Conservation (phyloP, 2,113 vertebrate genomes). For the Vidua chalybeata region DNA sequence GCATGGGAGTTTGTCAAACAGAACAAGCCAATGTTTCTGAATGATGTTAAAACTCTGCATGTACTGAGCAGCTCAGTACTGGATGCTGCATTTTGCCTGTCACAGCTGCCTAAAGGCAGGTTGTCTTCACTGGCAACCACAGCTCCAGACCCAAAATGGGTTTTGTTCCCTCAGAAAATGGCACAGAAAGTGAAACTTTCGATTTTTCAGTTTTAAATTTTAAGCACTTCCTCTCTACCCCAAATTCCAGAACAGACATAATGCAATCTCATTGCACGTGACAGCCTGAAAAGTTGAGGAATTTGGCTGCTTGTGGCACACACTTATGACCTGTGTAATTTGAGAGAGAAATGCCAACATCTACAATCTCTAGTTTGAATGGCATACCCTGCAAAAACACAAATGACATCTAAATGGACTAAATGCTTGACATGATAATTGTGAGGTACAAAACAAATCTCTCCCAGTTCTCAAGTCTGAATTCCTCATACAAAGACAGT, state of each 20-base stretch:
- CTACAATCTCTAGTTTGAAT: not conserved
- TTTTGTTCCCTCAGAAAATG: not conserved
- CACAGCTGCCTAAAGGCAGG: not conserved
- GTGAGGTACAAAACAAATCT: not conserved
- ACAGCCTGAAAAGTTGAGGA: not conserved
- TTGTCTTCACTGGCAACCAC: not conserved
- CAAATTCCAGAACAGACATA: not conserved
- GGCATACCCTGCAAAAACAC: not conserved
- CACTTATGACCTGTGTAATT: not conserved
- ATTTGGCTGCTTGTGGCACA: not conserved
- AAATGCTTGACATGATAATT: not conserved
- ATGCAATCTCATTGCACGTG: not conserved
- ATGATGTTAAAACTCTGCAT: not conserved
- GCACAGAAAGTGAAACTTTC: accelerated
- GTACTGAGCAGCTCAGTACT: accelerated
- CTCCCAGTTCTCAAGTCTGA: not conserved
- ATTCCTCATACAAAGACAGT: not conserved
- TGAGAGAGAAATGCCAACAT: not conserved
- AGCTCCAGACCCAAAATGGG: not conserved
- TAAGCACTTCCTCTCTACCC: not conserved
- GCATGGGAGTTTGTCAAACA: constrained; percentile 11
- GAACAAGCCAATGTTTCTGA: not conserved
- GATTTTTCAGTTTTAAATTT: not conserved
- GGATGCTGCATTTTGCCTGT: not conserved
- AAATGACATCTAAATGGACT: not conserved